Evolutionary conservation across 2,113 vertebrate species (phyloP), one percentile per base, ranked within the genome.

Genomic region (Equus quagga): DNA sequence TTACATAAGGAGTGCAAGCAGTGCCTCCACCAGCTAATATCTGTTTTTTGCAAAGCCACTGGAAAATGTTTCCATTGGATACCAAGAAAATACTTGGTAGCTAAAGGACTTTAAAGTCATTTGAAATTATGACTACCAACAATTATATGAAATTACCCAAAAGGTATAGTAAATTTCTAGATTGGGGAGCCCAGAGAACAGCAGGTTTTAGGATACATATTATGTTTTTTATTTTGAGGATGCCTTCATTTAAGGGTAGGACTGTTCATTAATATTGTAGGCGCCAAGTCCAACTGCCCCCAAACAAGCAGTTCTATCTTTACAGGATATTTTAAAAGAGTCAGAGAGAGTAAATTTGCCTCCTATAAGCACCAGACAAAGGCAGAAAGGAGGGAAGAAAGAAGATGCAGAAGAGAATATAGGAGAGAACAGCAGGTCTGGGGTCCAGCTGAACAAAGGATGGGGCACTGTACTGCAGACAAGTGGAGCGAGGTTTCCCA

Each of bases 31-130:
- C 18, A 94, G 15, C 33, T 62, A 67, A 23, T 44, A 65, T 49
- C 12, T 83, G 28, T 73, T 82, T 97, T 72, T 76, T 84, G 23
- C 67, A 96, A 92, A 95, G 65, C 56, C 51, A 88, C 33, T 84
- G 65, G 75, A 86, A 93, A 96, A 58, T 19, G 83, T 88, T 90
- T n/a, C 19, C 62, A 84, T 0, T 80, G 51, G 84, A 94, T 41
- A 95, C 7, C 54, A 87, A 89, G 51, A 80, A 80, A 10, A 80
- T 64, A 91, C 46, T 18, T 93, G n/a, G 49, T 46, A 64, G 31
- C 18, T 60, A 69, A 96, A 93, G 10, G 36, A 62, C 44, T 54
- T 58, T 84, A 87, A 95, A 94, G 31, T 56, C 49, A 95, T 75
- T 96, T 81, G 62, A 84, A 97, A 67, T 89, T 49, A 82, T 69